Evolutionary conservation across 2,113 vertebrate species (phyloP).

Genomic region (Oenanthe melanoleuca): DNA sequence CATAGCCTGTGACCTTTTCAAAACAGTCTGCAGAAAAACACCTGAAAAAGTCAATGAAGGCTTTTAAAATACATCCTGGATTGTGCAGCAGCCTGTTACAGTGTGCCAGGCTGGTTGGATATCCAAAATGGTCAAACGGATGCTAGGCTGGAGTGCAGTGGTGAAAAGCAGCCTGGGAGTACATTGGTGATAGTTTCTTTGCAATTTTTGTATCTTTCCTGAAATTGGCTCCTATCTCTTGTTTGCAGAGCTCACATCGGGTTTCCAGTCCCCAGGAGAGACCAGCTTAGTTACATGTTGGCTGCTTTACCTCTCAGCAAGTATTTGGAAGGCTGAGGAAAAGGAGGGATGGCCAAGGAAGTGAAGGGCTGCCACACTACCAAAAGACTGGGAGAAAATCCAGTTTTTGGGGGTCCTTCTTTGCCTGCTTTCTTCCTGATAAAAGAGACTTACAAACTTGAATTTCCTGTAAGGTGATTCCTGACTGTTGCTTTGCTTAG

Average conservation of each 20-base stretch:
- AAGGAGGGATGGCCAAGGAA: background rate
- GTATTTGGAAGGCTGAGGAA: background rate
- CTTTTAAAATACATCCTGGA: background rate
- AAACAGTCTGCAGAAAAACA: background rate
- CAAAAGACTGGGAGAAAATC: background rate
- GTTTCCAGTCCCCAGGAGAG: background rate
- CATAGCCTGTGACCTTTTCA: background rate
- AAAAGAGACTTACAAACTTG: background rate
- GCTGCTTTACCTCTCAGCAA: background rate
- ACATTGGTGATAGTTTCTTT: background rate
- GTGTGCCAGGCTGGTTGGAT: background rate
- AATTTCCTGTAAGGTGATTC: background rate
- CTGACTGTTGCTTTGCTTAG: background rate
- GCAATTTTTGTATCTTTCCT: background rate
- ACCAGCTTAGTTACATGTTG: rapidly evolving
- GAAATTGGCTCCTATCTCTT: background rate
- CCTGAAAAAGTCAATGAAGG: background rate
- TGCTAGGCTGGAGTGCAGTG: background rate
- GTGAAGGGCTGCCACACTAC: background rate
- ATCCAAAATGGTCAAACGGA: background rate
- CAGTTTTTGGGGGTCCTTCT: background rate
- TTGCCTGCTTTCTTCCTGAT: background rate
- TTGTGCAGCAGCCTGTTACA: background rate
- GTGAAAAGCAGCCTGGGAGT: background rate
- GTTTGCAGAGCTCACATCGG: background rate